Evolutionary conservation across 2,113 vertebrate genomes (phyloP), one percentile per base, ranked within the genome.

Genomic region (Notothenia coriiceps): DNA sequence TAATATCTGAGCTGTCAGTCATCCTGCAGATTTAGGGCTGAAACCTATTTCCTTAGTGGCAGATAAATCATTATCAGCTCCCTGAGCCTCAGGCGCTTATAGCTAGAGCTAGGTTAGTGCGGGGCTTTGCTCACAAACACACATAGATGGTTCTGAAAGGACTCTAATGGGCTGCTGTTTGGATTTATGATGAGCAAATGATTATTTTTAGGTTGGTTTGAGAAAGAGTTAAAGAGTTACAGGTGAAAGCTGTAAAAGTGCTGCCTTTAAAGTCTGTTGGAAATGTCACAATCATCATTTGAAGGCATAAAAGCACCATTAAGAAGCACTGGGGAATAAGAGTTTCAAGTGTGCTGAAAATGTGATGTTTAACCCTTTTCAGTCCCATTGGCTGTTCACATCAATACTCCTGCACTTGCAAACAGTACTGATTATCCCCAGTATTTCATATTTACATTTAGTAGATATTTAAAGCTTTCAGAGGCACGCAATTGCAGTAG

Each of bases 1-100:
- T 86, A 94, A 94, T 94, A 94, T 94, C 89, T 56, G 80, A 87
- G 75, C 82, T 91, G 91, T 92, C 93, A 91, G 54, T 92, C 93
- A 90, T 75, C n/a, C 49, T 46, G 10, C 14, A 86, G 87, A 88
- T 84, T 75, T 79, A 86, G 87, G 70, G 69, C 72, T 12, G 69
- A 79, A 62, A 22, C 33, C 35, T 71, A 77, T 77, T 86, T 79
- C 74, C 71, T 77, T 15, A 56, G 66, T 29, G 10, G 50, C 79
- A 74, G 60, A 83, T 70, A 70, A 84, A 85, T 80, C 63, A 63
- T 78, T 61, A 82, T 72, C 74, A 64, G 79, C 61, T 72, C 62
- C 44, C 65, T 1, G 25, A 71, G 68, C 65, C 66, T 44, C 50
- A 20, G 74, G 81, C 0, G 0, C 77, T 20, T 51, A 29, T 29